Evolutionary conservation across 2,888 invertebrate species (phyloP).

Genomic region (Spodoptera littoralis): DNA sequence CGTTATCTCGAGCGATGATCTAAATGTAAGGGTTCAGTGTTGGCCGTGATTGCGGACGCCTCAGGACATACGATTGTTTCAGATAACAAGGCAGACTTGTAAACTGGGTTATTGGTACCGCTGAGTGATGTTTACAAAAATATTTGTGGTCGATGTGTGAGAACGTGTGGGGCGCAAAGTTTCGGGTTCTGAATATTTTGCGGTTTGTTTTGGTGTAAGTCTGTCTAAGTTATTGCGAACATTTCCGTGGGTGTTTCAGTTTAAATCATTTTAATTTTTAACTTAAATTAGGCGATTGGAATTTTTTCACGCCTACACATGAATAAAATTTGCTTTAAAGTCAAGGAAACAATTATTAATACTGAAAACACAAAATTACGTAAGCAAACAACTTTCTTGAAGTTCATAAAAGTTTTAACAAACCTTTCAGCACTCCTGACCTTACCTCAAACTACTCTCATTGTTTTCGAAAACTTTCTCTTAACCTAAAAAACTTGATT

Average conservation of each 20-base stretch:
- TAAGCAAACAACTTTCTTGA: conserved; percentile 15
- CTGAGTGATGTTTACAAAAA: conserved; percentile 53
- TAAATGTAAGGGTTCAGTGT: conserved; percentile 73
- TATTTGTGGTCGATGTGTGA: conserved; percentile 32
- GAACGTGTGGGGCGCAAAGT: conserved; percentile 17
- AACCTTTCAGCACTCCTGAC: conserved; percentile 28
- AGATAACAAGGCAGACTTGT: conserved; percentile 63
- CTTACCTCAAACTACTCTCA: conserved; percentile 32
- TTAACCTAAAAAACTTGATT: conserved; percentile 20
- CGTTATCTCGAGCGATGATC: conserved; percentile 80
- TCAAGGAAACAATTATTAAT: conserved; percentile 10
- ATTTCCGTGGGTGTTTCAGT: not conserved
- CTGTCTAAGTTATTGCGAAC: not conserved
- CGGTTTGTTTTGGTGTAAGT: conserved; percentile 2
- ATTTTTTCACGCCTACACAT: conserved; percentile 2
- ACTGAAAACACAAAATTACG: conserved; percentile 20
- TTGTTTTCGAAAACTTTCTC: conserved; percentile 31
- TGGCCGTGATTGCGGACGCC: conserved; percentile 75
- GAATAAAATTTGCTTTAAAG: conserved; percentile 21
- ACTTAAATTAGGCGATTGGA: not conserved
- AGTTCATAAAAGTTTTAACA: conserved; percentile 29
- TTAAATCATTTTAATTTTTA: conserved; percentile 2
- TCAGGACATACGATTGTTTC: conserved; percentile 77
- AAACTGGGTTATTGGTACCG: conserved; percentile 59
- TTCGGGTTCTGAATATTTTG: conserved; percentile 7